A percentile compares a stretch with the other conserved stretches of the same genome.
phyloP scores from a whole-genome alignment of 2,888 invertebrate species.

The Phengaris arion region DNA sequence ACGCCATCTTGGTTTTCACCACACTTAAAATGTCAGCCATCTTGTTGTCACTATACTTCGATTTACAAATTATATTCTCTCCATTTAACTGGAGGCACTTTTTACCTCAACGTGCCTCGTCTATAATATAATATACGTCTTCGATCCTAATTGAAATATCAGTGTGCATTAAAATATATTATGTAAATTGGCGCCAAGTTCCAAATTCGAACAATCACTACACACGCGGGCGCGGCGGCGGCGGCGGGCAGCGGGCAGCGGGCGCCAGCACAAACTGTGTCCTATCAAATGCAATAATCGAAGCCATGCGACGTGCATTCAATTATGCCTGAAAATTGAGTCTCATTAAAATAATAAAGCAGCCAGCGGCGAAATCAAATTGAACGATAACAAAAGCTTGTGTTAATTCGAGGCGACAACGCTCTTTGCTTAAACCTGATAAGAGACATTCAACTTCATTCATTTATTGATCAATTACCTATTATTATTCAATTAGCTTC shows the following conservation, averaged over 20 bases:
- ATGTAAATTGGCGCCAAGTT: slow-evolving; percentile 18
- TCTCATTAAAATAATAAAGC: slow-evolving; percentile 80
- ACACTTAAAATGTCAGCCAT: no score
- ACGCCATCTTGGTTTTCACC: no score
- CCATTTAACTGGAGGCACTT: no score
- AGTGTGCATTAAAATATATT: slow-evolving; percentile 9
- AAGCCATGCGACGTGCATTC: slow-evolving; percentile 67
- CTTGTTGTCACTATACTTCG: no score
- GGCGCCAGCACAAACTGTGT: slow-evolving; percentile 40
- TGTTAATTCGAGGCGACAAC: slow-evolving; percentile 67
- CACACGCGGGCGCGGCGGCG: slow-evolving; percentile 7
- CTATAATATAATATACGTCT: no score
- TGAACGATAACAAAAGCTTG: slow-evolving; percentile 77
- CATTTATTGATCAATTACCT: slow-evolving; percentile 30
- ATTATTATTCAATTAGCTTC: slow-evolving; percentile 18
- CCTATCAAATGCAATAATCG: slow-evolving; percentile 67
- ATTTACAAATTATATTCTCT: no score
- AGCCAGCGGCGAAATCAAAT: slow-evolving; percentile 73
- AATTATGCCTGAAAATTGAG: slow-evolving; percentile 76
- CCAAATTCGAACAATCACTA: slow-evolving; percentile 28
- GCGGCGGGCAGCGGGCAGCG: slow-evolving; percentile 30
- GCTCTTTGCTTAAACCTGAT: slow-evolving; percentile 49
- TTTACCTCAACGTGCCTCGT: no score
- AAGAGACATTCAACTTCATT: slow-evolving; percentile 42
- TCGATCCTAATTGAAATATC: not conserved